Base-by-base conservation (phyloP, 2,888 invertebrate species). In the Hydrotaea diabolus region DNA sequence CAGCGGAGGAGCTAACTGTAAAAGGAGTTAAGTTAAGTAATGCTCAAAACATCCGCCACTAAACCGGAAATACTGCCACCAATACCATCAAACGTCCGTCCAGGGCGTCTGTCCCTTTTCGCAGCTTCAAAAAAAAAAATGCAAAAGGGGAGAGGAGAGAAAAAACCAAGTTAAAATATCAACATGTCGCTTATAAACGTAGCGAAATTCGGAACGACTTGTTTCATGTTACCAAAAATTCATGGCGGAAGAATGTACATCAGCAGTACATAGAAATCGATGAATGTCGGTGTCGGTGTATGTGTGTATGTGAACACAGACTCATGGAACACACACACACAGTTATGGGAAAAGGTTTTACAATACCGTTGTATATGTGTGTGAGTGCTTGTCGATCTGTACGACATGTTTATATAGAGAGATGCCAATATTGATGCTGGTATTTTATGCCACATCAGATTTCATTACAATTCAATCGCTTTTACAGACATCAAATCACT, bases 401-500 rank as follows among this genome's bases (percentile, higher is more conserved):
- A 19, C 23, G 39, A 64, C 31, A 23, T 46, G 46, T 69, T 9
- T 73, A 57, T 49, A 36, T n/a, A 26, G 75, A 76, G 39, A 77
- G 79, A 77, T 85, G 79, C 82, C 82, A 85, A 82, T 82, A 85
- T 82, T 82, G 85, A 82, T 85, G 85, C 85, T 83, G 85, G 82
- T 83, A 80, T 83, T 83, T 85, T 85, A 83, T 86, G 86, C 87
- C 86, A 87, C 86, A 86, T 87, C 87, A 86, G 86, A 86, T 87
- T 87, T 86, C 87, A 87, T 87, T 88, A 87, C 86, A 87, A 87
- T 87, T 87, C 87, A 87, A 88, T 87, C 86, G 86, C 84, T 87
- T 86, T 80, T 77, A 85, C 82, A 85, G 82, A 85, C 82, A 80
- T 82, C 82, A 86, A 86, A 86, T 85, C 86, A 85, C 79, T 86